Evolutionary conservation across 2,888 invertebrate species (phyloP).

Genomic region (Pollenia griseotomentosa): DNA sequence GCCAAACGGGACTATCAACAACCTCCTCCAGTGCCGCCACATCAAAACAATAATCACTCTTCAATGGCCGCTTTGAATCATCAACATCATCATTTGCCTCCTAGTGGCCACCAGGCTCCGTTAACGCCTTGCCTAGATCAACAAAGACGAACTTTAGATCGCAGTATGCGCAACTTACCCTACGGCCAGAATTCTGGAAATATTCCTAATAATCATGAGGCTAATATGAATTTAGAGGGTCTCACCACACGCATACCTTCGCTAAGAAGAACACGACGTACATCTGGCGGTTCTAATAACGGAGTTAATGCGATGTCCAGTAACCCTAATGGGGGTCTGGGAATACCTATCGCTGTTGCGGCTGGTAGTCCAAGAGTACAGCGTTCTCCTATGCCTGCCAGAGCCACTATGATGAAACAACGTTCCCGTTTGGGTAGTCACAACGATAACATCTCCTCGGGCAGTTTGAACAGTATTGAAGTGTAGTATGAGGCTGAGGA

Average conservation of each 20-base stretch:
- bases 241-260: conserved; percentile 81
- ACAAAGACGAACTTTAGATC: conserved; percentile 82
- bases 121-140: conserved; percentile 80
- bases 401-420: conserved; percentile 80
- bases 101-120: conserved; percentile 78
- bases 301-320: conserved; percentile 41
- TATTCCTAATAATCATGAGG: conserved; percentile 72
- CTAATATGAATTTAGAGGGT: conserved; percentile 78
- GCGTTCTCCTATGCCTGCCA: conserved; percentile 83
- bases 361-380: conserved; percentile 83
- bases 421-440: conserved; percentile 83
- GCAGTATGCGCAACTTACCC: conserved; percentile 81
- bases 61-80: conserved; percentile 52
- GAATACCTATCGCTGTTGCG: conserved; percentile 81
- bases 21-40: conserved; percentile 81
- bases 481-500: conserved; percentile 76
- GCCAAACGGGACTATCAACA: conserved; percentile 78
- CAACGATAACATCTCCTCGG: conserved; percentile 84
- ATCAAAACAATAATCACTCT: conserved; percentile 77
- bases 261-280: conserved; percentile 81
- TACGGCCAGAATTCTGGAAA: conserved; percentile 60
- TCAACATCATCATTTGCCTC: conserved; percentile 72
- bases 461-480: conserved; percentile 85
- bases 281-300: conserved; percentile 79
- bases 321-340: conserved; percentile 78